phyloP scores from a whole-genome alignment of 1,140 invertebrate species.

The Apocrypta bakeri region DNA sequence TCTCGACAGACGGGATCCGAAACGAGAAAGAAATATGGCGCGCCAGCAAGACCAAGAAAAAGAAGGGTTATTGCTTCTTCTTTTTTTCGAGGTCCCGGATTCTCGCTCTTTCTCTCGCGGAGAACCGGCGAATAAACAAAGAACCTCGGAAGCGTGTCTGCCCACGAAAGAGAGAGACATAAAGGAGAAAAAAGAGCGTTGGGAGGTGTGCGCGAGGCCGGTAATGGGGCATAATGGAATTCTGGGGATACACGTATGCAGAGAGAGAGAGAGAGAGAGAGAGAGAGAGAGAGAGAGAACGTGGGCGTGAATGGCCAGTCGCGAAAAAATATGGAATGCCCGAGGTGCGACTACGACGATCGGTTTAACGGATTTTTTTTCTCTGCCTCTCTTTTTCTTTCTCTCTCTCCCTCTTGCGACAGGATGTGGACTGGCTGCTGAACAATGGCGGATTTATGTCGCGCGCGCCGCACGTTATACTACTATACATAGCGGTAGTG shows the following conservation, averaged over 20 bases:
- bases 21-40: slow-evolving; percentile 32
- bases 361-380: slow-evolving; percentile 26
- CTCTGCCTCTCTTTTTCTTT: background rate
- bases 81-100: background rate
- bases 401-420: slow-evolving; percentile 18
- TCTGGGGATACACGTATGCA: slow-evolving; percentile 42
- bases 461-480: background rate
- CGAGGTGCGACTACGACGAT: slow-evolving; percentile 21
- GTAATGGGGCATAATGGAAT: slow-evolving; percentile 66
- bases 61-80: background rate
- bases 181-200: no score
- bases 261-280: no score
- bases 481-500: background rate
- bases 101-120: slow-evolving; percentile 53
- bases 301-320: slow-evolving; percentile 56
- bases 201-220: slow-evolving; percentile 45
- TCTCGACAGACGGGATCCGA: background rate
- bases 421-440: background rate
- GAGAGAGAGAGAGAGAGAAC: slow-evolving; percentile 33
- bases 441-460: slow-evolving; percentile 31
- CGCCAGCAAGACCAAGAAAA: background rate
- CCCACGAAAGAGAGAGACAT: background rate
- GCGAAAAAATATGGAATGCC: slow-evolving; percentile 42
- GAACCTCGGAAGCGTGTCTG: slow-evolving; percentile 54
- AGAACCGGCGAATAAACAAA: slow-evolving; percentile 59